Evolutionary conservation across 2,797 vertebrate genomes (phyloP).

Genomic region (Spatula clypeata): DNA sequence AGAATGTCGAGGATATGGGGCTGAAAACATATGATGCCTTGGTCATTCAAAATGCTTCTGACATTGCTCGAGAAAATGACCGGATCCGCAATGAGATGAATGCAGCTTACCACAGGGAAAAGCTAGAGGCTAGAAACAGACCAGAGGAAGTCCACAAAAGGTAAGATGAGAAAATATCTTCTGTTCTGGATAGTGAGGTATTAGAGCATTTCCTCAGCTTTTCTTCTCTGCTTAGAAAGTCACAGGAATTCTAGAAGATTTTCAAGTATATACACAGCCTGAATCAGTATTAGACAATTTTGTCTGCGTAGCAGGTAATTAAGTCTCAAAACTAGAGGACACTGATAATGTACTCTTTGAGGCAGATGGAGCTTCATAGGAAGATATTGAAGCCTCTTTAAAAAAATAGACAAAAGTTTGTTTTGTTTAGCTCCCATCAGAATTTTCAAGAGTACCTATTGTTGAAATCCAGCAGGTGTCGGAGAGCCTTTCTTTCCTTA

Average conservation of each 20-base stretch:
- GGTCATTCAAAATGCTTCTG: conserved; percentile 90
- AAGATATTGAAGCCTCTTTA: neutral
- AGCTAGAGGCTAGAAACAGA: conserved; percentile 85
- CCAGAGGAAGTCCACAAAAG: conserved; percentile 88
- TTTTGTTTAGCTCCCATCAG: neutral
- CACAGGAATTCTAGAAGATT: neutral
- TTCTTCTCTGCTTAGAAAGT: neutral
- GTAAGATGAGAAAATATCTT: conserved; percentile 77
- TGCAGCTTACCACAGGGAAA: conserved; percentile 84
- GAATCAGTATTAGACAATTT: neutral
- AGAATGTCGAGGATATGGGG: conserved; percentile 87
- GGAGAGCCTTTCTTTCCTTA: neutral
- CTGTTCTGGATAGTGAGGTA: neutral
- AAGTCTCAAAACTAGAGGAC: neutral
- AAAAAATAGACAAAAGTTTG: neutral
- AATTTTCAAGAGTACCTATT: neutral
- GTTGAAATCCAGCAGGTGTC: neutral
- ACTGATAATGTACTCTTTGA: neutral
- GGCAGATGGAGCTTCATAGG: neutral
- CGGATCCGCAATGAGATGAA: conserved; percentile 84
- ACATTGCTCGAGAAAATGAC: conserved; percentile 88
- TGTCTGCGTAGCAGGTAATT: neutral
- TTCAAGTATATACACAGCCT: neutral
- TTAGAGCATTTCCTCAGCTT: neutral
- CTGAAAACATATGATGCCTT: conserved; percentile 86